Base-by-base conservation (phyloP, 2,888 invertebrate species). In the Dynastes maya region DNA sequence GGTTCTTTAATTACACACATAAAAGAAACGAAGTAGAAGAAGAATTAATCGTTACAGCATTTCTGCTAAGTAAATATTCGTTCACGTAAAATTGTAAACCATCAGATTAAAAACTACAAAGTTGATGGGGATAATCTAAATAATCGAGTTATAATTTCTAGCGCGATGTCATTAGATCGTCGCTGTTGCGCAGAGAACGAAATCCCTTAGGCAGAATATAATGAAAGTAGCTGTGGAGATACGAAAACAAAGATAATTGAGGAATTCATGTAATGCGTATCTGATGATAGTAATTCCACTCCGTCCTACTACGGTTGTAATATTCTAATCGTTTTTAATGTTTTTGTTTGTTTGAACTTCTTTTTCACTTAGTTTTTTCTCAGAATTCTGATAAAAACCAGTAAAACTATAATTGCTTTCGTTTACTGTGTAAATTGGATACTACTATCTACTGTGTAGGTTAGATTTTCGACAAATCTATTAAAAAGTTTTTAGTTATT, bases 91-190 rank as follows among this genome's bases (percentile, higher is more conserved):
- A 55, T 2, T 55, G 13, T 1, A 55, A 22, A 22, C 16, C 45
- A 45, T 9, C 45, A 8, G 8, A 11, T 11, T 51, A 51, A 22
- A 13, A 51, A 51, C 8, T 5, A 27, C 40, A 70, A 70, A 29
- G 32, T 68, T 32, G 13, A 53, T 53, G 49, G 5, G 0, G 32
- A 27, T 45, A 51, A 29, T 5, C 45, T 51, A n/a, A 32, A 70
- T 70, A 53, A 68, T 67, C 67, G 53, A 29, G 51, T 51, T 29
- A 27, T 70, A 70, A 70, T 70, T 55, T 70, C 49, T 53, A 51
- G 70, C 1, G 29, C 29, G 32, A 9, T 49, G 16, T 27, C 51
- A 27, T 37, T 37, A 68, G 29, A 16, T 22, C 9, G 9, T 51
- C 2, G 45, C 45, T 2, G 32, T 70, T 27, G 1, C 6, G 11